A percentile compares a stretch with the other conserved stretches of the same genome.
Evolutionary conservation across 2,797 vertebrate genomes (phyloP).

Genomic region (Chaunax sp.): DNA sequence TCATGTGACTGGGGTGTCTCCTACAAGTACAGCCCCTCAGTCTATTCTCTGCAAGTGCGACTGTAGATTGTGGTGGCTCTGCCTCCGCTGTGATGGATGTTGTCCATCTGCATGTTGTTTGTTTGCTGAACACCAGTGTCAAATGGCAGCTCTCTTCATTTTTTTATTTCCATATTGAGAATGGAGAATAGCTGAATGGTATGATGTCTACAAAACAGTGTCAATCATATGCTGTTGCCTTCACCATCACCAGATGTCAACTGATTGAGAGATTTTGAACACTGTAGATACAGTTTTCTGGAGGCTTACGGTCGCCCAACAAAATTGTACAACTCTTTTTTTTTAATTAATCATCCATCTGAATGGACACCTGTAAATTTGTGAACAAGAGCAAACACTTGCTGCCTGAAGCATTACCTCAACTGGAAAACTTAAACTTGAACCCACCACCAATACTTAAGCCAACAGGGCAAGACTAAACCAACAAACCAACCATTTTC

Average conservation of each 20-base stretch:
- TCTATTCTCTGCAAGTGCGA: not conserved
- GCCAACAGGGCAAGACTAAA: not conserved
- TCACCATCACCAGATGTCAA: not conserved
- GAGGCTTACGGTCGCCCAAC: no score
- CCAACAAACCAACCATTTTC: no score
- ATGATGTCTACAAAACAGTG: no score
- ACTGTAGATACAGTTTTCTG: not conserved
- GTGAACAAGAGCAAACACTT: not conserved
- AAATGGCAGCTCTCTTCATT: conserved; percentile 2
- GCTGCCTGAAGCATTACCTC: not conserved
- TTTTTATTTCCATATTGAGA: no score
- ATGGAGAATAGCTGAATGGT: no score
- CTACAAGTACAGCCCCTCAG: not conserved
- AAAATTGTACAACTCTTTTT: no score
- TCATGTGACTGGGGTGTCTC: no score
- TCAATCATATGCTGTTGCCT: not conserved
- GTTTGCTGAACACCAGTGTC: not conserved
- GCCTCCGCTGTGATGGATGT: not conserved
- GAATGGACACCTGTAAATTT: no score
- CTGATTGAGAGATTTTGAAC: not conserved
- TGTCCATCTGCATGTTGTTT: not conserved
- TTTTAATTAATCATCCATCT: no score
- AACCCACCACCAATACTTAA: no score
- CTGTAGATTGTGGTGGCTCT: not conserved
- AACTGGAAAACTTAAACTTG: no score